These are phyloP conservation scores for Phymanthus crucifer DNA, from an alignment of 92 coral and sea anemone genomes.

Conservation along the genomic window DNA sequence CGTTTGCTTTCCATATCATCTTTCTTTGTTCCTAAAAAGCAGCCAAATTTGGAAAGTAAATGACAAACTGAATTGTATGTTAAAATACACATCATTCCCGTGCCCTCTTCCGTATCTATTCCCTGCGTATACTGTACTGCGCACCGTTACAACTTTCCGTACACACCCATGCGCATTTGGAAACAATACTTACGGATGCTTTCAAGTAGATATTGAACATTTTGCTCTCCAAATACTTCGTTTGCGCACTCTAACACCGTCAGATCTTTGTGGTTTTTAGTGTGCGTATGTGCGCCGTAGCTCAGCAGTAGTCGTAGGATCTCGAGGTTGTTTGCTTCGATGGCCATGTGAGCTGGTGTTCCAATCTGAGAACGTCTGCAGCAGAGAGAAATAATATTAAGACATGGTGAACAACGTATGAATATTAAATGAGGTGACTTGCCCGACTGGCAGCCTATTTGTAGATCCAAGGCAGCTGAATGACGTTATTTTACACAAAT, in stretches of 20 bases:
- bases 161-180: background rate
- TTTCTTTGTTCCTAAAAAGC: background rate
- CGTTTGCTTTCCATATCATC: background rate
- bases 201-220: conserved; percentile 43
- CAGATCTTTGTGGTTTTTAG: conserved; percentile 60
- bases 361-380: conserved; percentile 74
- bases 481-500: no score
- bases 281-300: conserved; percentile 60
- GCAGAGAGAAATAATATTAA: background rate
- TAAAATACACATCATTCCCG: background rate
- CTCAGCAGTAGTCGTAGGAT: conserved; percentile 61
- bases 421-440: no score
- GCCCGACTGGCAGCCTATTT: no score
- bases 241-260: conserved; percentile 65
- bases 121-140: no score
- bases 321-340: conserved; percentile 48
- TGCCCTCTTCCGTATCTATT: no score
- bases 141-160: no score
- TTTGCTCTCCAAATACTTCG: conserved; percentile 37
- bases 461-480: no score
- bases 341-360: conserved; percentile 77
- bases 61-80: background rate
- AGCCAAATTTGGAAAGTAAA: background rate
- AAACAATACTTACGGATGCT: conserved; percentile 49
- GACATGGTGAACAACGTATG: background rate